Base-by-base conservation (phyloP, 30 jellyfish, hydroid and myxozoan genomes). In the Aurelia aurita region DNA sequence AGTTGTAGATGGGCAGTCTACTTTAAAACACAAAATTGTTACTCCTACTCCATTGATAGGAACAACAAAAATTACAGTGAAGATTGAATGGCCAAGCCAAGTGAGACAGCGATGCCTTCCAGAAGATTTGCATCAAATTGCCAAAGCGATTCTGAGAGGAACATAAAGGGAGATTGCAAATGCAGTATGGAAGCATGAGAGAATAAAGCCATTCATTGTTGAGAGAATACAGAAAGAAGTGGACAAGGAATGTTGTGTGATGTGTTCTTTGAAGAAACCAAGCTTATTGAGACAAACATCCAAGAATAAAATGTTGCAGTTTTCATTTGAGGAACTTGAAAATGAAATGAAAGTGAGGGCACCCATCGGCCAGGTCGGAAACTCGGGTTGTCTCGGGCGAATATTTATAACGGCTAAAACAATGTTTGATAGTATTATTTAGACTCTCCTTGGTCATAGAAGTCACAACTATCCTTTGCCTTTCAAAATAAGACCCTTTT, bases 51-150 rank as follows among this genome's bases (percentile, higher is more conserved):
- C 60, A 67, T 25, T 16, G 15, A 34, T 6, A 67, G 79, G 60
- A 67, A 27, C 61, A 25, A 67, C 79, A 25, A 67, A 27, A 34
- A 34, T 72, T 18, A 35, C 68, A 72, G 73, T 31, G 21, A 23
- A 45, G 73, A 45, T 72, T 31, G 84, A 72, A 45, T 72, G 84
- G 84, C 74, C 84, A 35, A 45, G 84, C 39, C 39, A 72, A 29
- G 84, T 72, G 74, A 31, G 84, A 20, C 68, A 72, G 73, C 85
- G 85, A 23, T 22, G 22, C 51, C 72, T 72, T 39, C 73, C 57
- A 35, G 85, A 57, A 57, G 87, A 75, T 22, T 31, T 27, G 79
- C 78, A 75, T 28, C 87, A 53, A 75, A 75, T 67, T 67, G 79
- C 79, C 60, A 67, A 67, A 67, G 79, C 23, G 60, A 67, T 67